A percentile compares a stretch with the other conserved stretches of the same genome.
These are phyloP conservation scores for Mormyrus lacerda DNA, from an alignment of 2,113 vertebrate genomes.

Conservation along the genomic window DNA sequence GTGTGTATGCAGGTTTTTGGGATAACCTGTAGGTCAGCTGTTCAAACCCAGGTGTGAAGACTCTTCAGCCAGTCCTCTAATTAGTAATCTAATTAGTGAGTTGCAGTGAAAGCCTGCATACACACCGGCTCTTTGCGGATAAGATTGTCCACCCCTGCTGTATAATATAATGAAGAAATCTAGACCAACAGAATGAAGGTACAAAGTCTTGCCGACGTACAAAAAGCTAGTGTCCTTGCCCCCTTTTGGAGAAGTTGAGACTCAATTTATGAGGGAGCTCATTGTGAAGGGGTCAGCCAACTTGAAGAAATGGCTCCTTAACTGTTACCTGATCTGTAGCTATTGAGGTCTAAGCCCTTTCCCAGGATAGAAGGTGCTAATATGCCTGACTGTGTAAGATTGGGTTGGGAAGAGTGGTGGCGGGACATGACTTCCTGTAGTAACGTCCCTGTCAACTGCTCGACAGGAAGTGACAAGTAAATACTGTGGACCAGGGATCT, in stretches of 20 bases:
- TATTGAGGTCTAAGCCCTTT: neutral
- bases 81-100: too few relatives aligned
- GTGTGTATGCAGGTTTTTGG: too few relatives aligned
- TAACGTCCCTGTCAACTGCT: neutral
- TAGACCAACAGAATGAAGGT: neutral
- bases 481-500: neutral
- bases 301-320: neutral
- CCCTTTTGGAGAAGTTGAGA: neutral
- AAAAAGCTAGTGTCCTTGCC: neutral
- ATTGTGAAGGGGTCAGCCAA: neutral
- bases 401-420: neutral
- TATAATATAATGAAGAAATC: neutral
- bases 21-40: too few relatives aligned
- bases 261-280: neutral
- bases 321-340: neutral
- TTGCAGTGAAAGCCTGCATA: too few relatives aligned
- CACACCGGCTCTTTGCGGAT: too few relatives aligned
- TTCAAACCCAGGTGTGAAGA: too few relatives aligned
- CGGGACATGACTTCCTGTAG: neutral
- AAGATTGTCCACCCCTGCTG: too few relatives aligned
- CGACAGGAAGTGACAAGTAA: neutral
- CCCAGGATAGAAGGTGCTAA: neutral
- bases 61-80: too few relatives aligned
- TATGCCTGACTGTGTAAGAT: neutral
- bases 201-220: neutral